A percentile compares a stretch with the other conserved stretches of the same genome.
Conservation (phyloP, 2,113 vertebrate genomes). For the Sialia sialis region DNA sequence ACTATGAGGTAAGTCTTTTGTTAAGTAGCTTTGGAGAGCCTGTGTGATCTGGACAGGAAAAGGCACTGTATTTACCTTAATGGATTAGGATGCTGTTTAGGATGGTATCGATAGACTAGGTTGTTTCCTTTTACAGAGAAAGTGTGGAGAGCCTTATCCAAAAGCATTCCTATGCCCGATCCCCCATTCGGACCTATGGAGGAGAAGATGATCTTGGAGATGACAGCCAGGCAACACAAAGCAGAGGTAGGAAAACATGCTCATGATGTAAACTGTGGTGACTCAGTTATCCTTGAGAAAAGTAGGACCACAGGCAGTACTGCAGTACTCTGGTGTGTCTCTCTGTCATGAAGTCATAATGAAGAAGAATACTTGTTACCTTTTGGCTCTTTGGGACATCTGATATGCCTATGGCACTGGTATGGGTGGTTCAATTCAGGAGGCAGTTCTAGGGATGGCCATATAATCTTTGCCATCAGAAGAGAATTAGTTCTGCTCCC, state of each 20-base stretch:
- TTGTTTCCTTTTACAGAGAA: conserved; percentile 78
- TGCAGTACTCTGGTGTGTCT: background rate
- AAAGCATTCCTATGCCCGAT: conserved; percentile 98
- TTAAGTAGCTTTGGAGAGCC: background rate
- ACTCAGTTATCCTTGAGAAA: background rate
- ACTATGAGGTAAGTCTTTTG: background rate
- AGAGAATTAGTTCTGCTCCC: background rate
- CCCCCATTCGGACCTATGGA: conserved; percentile 93
- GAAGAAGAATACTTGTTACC: background rate
- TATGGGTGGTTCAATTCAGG: background rate
- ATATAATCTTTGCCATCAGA: background rate
- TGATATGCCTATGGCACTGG: background rate
- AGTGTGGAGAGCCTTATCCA: conserved; percentile 98
- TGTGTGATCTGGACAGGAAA: background rate
- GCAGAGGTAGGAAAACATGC: conserved; percentile 76
- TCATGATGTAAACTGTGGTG: background rate
- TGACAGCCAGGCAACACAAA: conserved; percentile 84
- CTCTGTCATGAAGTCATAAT: background rate
- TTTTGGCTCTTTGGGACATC: background rate
- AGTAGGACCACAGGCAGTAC: background rate
- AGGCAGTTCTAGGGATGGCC: background rate
- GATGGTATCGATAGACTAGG: background rate
- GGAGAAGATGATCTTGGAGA: conserved; percentile 92
- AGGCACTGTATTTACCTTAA: background rate
- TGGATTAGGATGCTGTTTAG: background rate